Percentiles rank a stretch among this genome's conserved stretches.
These are phyloP conservation scores for Eupithecia dodoneata DNA, from an alignment of 2,888 invertebrate species.

Conservation along the genomic window DNA sequence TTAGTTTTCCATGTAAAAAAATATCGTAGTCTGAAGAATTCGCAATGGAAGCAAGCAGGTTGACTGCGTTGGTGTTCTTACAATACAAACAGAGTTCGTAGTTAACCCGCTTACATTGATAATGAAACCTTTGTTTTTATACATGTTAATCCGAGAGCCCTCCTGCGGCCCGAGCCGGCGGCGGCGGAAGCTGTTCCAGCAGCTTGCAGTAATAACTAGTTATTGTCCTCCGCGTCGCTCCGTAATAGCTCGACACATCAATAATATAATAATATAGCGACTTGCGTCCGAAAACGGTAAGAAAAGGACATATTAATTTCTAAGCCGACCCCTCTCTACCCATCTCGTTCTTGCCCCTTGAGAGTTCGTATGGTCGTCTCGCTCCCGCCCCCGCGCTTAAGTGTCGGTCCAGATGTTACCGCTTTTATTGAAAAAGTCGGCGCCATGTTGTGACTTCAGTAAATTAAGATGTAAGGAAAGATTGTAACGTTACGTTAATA, in stretches of 20 bases:
- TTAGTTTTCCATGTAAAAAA: not conserved
- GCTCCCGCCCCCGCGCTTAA: constrained; percentile 75
- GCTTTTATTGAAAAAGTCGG: constrained; percentile 82
- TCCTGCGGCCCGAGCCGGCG: not conserved
- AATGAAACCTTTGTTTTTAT: not conserved
- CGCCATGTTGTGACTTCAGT: constrained; percentile 79
- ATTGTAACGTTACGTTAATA: constrained; percentile 53
- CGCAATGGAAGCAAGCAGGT: not conserved
- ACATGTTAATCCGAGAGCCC: not conserved
- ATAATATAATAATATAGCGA: constrained; percentile 78
- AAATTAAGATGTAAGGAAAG: constrained; percentile 79
- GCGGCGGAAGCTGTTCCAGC: not conserved
- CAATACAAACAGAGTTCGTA: not conserved
- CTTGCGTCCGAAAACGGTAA: constrained; percentile 66
- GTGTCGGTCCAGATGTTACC: constrained; percentile 79
- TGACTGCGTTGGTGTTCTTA: not conserved
- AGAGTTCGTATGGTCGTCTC: constrained; percentile 53
- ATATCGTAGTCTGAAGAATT: not conserved
- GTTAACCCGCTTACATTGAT: not conserved
- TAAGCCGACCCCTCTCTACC: constrained; percentile 58
- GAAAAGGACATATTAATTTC: constrained; percentile 83
- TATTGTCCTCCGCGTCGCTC: constrained; percentile 16
- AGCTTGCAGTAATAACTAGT: not conserved
- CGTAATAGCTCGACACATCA: constrained; percentile 62
- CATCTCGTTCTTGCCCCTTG: constrained; percentile 55